Percentiles rank a stretch among this genome's conserved stretches.
These are phyloP conservation scores for Chalcis sispes DNA, from an alignment of 2,888 invertebrate species.

Conservation along the genomic window DNA sequence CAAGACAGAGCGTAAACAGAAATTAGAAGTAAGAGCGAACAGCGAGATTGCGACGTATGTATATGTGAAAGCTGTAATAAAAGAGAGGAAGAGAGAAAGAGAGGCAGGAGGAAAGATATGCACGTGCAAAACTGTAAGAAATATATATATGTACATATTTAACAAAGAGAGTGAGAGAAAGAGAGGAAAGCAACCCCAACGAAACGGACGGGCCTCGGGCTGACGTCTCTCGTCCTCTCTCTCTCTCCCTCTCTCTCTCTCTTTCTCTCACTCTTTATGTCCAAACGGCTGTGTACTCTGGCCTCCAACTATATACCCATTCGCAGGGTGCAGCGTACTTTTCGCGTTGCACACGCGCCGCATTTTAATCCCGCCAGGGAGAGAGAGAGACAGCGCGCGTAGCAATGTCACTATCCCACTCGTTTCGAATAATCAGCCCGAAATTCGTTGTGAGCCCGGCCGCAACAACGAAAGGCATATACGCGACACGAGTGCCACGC, in stretches of 20 bases:
- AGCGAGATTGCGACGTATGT: slow-evolving; percentile 1
- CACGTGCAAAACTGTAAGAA: no score
- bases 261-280: slow-evolving; percentile 4
- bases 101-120: neutral
- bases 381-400: slow-evolving; percentile 51
- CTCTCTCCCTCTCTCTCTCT: neutral
- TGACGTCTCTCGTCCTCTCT: slow-evolving; percentile 35
- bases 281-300: slow-evolving; percentile 11
- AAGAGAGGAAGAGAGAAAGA: slow-evolving; percentile 24
- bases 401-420: no score
- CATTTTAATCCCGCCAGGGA: slow-evolving; percentile 72
- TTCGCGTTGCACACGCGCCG: no score
- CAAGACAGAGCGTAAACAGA: slow-evolving; percentile 42
- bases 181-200: slow-evolving; percentile 39
- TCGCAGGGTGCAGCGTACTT: slow-evolving; percentile 8
- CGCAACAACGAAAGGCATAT: slow-evolving; percentile 72
- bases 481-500: slow-evolving; percentile 14
- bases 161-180: slow-evolving; percentile 8
- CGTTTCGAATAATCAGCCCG: slow-evolving; percentile 74
- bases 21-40: slow-evolving; percentile 35
- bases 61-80: slow-evolving; percentile 4
- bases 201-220: slow-evolving; percentile 58
- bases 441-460: slow-evolving; percentile 70
- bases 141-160: neutral
- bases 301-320: no score